Conservation (phyloP, 2,888 invertebrate genomes). For the Merodon equestris region DNA sequence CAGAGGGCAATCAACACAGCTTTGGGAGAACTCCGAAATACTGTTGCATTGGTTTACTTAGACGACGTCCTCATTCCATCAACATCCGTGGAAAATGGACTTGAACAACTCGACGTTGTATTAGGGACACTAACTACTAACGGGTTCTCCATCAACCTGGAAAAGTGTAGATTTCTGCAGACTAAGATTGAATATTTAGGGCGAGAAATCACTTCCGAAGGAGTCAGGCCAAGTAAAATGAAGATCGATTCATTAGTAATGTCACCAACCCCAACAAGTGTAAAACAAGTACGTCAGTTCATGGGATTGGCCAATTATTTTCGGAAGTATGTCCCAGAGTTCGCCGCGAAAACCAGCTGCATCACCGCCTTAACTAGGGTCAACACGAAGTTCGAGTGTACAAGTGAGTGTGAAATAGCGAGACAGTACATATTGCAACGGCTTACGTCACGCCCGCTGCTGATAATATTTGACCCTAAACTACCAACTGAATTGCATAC, state of each 20-base stretch:
- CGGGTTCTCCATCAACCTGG: slow-evolving; percentile 60
- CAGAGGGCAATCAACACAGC: slow-evolving; percentile 1
- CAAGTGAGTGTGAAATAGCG: slow-evolving; percentile 20
- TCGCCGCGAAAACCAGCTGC: slow-evolving; percentile 33
- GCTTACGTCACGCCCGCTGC: slow-evolving; percentile 28
- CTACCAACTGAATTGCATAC: slow-evolving; percentile 44
- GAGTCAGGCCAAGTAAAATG: slow-evolving; percentile 22
- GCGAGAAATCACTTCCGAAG: slow-evolving; percentile 55
- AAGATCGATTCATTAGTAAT: slow-evolving; percentile 35
- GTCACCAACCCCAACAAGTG: slow-evolving; percentile 25
- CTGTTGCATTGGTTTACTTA: slow-evolving; percentile 1
- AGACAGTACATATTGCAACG: slow-evolving; percentile 19
- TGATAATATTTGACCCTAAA: slow-evolving; percentile 37
- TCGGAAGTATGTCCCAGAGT: slow-evolving; percentile 39
- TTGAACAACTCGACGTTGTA: neutral
- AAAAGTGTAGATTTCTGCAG: slow-evolving; percentile 61
- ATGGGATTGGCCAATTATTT: slow-evolving; percentile 46
- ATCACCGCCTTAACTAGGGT: slow-evolving; percentile 27
- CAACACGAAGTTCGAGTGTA: slow-evolving; percentile 32
- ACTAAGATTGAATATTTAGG: slow-evolving; percentile 70
- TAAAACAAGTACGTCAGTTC: slow-evolving; percentile 42
- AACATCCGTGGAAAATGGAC: neutral
- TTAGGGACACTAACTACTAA: slow-evolving; percentile 38
- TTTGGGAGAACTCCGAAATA: neutral
- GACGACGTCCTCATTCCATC: slow-evolving; percentile 4